Evolutionary conservation across 2,113 vertebrate species (phyloP), one percentile per base, ranked within the genome.

Genomic region (Erinaceus europaeus): DNA sequence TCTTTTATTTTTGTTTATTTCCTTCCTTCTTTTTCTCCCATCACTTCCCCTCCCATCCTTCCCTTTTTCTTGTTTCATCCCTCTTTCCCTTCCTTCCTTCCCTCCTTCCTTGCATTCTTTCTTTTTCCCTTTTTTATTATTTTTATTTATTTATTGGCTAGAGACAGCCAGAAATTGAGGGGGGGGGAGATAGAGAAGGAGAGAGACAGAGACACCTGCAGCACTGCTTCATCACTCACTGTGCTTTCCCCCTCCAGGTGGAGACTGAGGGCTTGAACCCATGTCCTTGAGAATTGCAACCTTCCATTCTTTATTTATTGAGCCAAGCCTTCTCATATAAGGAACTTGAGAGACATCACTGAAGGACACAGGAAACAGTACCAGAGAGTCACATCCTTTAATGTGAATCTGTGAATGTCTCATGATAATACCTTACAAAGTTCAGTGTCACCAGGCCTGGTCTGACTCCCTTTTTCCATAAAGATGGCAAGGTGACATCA

Each of bases 311-410:
- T 78, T 88, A 82, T 94, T 94, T 91, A 91, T 94, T 93, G 87
- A 65, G 93, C 93, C 78, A 74, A 76, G 86, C 25, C 65, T 92
- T 94, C 90, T 94, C 89, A 96, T 96, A 96, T 92, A 97, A 96
- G 96, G 96, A 96, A 95, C 95, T 96, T 96, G 93, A 95, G 96
- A 96, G 94, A 92, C 92, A 96, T 96, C 97, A 96, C 97, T 97
- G 89, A 97, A 96, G 96, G 95, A 93, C 95, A 94, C 93, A 96
- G 94, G 96, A 96, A 95, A 94, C 95, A 94, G 94, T 95, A 95
- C 96, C 96, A 96, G 95, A 84, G 77, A 96, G 96, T 94, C 93
- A 92, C 94, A 89, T 95, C 96, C 96, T 96, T 95, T 95, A 95
- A 95, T 96, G 96, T 94, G 62, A 96, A 94, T 90, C 64, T 46